Conservation (phyloP, 2,113 vertebrate genomes). For the Euleptes europaea region DNA sequence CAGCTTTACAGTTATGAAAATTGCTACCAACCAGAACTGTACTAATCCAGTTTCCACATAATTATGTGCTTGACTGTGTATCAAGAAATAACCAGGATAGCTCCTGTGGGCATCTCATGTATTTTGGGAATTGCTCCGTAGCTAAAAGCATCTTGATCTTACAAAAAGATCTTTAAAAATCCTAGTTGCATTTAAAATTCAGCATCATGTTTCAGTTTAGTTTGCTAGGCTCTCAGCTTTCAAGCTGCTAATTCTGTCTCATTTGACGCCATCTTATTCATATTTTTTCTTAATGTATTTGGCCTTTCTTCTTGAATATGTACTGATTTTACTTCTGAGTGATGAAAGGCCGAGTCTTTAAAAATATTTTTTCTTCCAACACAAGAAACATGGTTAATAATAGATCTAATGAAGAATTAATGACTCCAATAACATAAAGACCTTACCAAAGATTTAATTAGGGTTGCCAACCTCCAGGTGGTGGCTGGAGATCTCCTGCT, state of each 20-base stretch:
- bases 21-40: background rate
- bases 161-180: background rate
- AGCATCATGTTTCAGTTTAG: conserved; percentile 22
- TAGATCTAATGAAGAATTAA: conserved; percentile 22
- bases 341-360: conserved; percentile 29
- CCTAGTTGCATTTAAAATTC: conserved; percentile 21
- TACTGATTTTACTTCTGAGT: conserved; percentile 39
- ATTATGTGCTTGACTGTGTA: background rate
- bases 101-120: background rate
- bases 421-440: conserved; percentile 17
- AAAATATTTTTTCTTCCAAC: background rate
- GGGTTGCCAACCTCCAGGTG: too few species aligned
- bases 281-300: conserved; percentile 16
- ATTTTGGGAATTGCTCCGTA: background rate
- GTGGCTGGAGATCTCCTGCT: too few species aligned
- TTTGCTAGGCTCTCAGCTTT: conserved; percentile 21
- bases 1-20: background rate
- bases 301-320: conserved; percentile 20
- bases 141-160: background rate
- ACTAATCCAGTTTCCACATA: background rate
- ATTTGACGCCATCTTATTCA: conserved; percentile 22
- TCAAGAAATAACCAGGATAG: background rate
- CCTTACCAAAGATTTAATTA: conserved; percentile 30
- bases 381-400: background rate
- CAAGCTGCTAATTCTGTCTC: conserved; percentile 42